Evolutionary conservation across 2,888 invertebrate genomes (phyloP), one percentile per base, ranked within the genome.

Genomic region (Cacoxenus indagator): DNA sequence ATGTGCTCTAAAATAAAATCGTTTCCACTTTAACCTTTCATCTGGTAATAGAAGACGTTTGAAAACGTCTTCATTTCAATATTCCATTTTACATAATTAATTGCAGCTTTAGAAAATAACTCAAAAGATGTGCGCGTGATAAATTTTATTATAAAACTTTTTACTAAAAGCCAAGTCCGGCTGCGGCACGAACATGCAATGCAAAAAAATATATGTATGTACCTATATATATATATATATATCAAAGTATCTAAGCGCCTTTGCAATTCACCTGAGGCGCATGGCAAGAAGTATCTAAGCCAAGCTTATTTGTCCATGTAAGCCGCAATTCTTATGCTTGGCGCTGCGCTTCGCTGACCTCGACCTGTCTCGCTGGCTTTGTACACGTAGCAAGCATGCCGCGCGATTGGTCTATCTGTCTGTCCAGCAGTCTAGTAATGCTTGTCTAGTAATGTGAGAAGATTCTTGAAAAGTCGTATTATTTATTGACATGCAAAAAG

Each of bases 401-500:
- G 9, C 59, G 31, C 43, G 57, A 64, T 67, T n/a, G 26, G 29
- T 31, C 55, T 57, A 19, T 71, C 68, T 65, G 57, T 48, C 31
- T 24, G 17, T 43, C 1, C 14, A 24, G 6, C 22, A 29, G 22
- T 14, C 45, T 67, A 65, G n/a, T 17, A n/a, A n/a, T n/a, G n/a
- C n/a, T 17, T 17, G 48, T 48, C 48, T 24, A 11, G 61, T 68
- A 73, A 75, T 76, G 76, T 75, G 75, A 73, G 77, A 76, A 75
- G 77, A 77, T 78, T 72, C 77, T 76, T 74, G 65, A 72, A 45
- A 62, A 72, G 75, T 72, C 64, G 61, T 73, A 85, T 84, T 84
- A 86, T 86, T 84, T 86, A 86, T 85, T 80, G 85, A 78, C 84
- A 81, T 79, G 81, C 81, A 81, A 77, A 48, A 48, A 64, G 43